Percentiles rank a stretch among this genome's conserved stretches.
These are phyloP conservation scores for Agapostemon virescens DNA, from an alignment of 2,888 invertebrate genomes.

Conservation along the genomic window DNA sequence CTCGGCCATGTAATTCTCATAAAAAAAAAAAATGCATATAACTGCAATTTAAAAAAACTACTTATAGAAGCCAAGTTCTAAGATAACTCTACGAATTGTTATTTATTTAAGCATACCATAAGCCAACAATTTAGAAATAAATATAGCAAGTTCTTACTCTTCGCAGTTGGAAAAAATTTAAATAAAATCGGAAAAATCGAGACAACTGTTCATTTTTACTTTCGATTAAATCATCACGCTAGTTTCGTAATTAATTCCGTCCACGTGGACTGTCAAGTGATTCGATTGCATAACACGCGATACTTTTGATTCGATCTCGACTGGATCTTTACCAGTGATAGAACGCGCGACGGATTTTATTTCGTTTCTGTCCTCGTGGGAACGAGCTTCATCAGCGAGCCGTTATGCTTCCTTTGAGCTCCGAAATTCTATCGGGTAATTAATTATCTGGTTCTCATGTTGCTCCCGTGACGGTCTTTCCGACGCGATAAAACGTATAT, in stretches of 20 bases:
- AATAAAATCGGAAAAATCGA: too few relatives aligned
- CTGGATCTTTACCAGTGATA: background rate
- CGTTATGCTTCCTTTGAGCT: slow-evolving; percentile 53
- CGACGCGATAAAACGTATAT: slow-evolving; percentile 56
- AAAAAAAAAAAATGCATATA: too few relatives aligned
- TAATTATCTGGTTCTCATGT: slow-evolving; percentile 51
- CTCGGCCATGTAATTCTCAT: too few relatives aligned
- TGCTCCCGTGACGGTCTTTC: slow-evolving; percentile 25
- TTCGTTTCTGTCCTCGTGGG: slow-evolving; percentile 43
- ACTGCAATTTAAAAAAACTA: too few relatives aligned
- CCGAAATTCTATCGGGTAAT: slow-evolving; percentile 55
- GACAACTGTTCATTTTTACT: too few relatives aligned
- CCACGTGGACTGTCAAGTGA: background rate
- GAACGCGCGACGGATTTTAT: slow-evolving; percentile 25
- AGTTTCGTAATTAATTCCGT: background rate
- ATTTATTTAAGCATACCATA: too few relatives aligned
- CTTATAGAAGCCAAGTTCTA: too few relatives aligned
- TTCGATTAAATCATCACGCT: too few relatives aligned
- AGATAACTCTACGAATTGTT: too few relatives aligned
- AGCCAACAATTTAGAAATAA: too few relatives aligned
- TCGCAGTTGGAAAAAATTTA: too few relatives aligned
- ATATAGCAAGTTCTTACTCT: too few relatives aligned
- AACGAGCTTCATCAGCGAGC: slow-evolving; percentile 35
- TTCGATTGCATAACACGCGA: background rate
- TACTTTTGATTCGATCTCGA: background rate